Evolutionary conservation across 2,888 invertebrate genomes (phyloP), one percentile per base, ranked within the genome.

Genomic region (Hydriomena furcata): DNA sequence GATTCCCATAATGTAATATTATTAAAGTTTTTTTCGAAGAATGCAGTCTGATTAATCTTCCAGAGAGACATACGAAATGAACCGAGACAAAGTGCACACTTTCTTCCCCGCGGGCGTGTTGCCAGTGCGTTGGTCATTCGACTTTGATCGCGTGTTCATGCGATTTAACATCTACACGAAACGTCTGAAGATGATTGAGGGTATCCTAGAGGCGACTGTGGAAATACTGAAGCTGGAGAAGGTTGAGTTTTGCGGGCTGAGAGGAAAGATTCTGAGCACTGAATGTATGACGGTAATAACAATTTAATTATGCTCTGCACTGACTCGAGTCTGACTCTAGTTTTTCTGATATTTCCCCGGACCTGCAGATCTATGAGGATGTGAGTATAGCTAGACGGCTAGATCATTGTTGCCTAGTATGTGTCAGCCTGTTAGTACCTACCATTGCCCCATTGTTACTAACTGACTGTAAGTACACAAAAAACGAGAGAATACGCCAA

Each of bases 211-310:
- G 30, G 94, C 95, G 0, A 95, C 95, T 0, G 87, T 94, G 1
- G 98, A 98, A 75, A 97, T 97, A 77, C 83, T 93, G 32, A 97
- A 97, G 74, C 79, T 98, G 53, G 98, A 98, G 79, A 97, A 96
- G 74, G 93, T 97, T 0, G 95, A 95, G 71, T 92, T 96, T 46
- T 94, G 94, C 30, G 96, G 94, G 0, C 71, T 94, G 5, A 91
- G 92, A 49, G 95, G 94, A 0, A 93, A 93, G 59, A 89, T 82
- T 12, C 84, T 94, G 7, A 92, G 92, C 43, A 75, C 82, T 0
- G 92, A 91, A 51, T 83, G 93, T 67, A 81, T 73, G 75, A 82
- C 76, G 78, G 91, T 85, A 61, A 52, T 59, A 48, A 13, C 4
- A 7, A 3, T 4, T 4, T 4, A 4, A 17, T 17, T 17, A 17